A percentile compares a stretch with the other conserved stretches of the same genome.
Conservation (phyloP, 2,797 vertebrate genomes). For the Sebastes paucispinis region DNA sequence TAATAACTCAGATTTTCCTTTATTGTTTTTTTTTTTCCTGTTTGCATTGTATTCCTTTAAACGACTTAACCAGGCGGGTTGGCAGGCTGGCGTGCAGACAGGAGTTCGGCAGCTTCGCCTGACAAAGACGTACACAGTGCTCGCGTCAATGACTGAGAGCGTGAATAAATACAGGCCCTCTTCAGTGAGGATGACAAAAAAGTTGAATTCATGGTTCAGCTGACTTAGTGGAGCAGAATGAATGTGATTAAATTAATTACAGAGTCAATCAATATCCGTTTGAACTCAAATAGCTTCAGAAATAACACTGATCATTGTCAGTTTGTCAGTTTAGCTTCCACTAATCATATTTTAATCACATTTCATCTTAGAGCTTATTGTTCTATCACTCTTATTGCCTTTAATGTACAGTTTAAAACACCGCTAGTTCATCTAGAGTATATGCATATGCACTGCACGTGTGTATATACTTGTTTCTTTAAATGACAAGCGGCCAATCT, state of each 20-base stretch:
- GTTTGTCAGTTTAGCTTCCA: conserved; percentile 71
- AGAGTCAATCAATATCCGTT: conserved; percentile 67
- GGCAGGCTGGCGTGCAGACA: conserved; percentile 57
- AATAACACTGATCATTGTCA: conserved; percentile 70
- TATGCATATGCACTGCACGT: conserved; percentile 6
- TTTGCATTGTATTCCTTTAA: conserved; percentile 82
- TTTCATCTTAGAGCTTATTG: conserved; percentile 55
- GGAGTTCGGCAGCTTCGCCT: conserved; percentile 60
- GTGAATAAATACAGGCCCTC: conserved; percentile 72
- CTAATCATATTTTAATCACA: conserved; percentile 63
- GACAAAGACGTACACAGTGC: conserved; percentile 77
- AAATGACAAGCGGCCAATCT: conserved; percentile 73
- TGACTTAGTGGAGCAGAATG: conserved; percentile 72
- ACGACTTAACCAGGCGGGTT: conserved; percentile 68
- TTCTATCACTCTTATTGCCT: conserved; percentile 39
- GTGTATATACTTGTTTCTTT: conserved; percentile 30
- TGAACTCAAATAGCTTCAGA: conserved; percentile 71
- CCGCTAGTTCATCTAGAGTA: conserved; percentile 5
- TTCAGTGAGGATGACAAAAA: conserved; percentile 67
- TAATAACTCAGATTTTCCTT: conserved; percentile 85
- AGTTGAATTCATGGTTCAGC: conserved; percentile 77
- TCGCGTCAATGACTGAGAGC: conserved; percentile 61
- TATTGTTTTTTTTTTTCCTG: conserved; percentile 79
- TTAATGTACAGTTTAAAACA: conserved; percentile 29
- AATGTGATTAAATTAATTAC: conserved; percentile 83